Base-by-base conservation (phyloP, 1,140 invertebrate species). In the Drosophila tristis region DNA sequence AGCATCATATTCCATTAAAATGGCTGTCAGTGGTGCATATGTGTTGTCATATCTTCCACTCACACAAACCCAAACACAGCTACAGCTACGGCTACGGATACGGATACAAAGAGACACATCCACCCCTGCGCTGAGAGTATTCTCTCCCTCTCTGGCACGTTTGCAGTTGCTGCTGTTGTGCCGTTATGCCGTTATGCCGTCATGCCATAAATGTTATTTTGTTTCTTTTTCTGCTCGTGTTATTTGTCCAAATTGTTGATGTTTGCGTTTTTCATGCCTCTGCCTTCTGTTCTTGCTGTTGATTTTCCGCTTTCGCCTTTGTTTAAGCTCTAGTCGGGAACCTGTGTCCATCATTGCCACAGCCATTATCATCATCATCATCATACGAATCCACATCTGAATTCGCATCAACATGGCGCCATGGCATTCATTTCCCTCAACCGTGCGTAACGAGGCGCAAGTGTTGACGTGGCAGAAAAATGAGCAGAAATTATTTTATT, bases 391-490 rank as follows among this genome's bases (percentile, higher is more conserved):
- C 48, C 29, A 47, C 26, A 74, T 62, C 67, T 51, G 53, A 49
- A 23, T 57, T 15, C 39, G 42, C 3, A 58, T 20, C 45, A 31
- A n/a, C 39, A 43, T 62, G 63, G 57, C 72, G 29, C 57, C 70
- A 39, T 51, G 39, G 42, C 31, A 39, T 54, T 20, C 25, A 53
- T 49, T 65, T 65, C 50, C 61, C 53, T 68, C 71, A 67, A 65
- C 62, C 75, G 74, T 82, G 75, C 78, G 86, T 86, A 90, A 80
- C 86, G 81, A 87, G 76, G 60, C 86, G 71, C 74, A 90, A 90
- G 87, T 90, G 87, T 90, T 90, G 87, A 90, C 87, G 79, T 72
- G 78, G 86, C 87, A 90, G 54, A 90, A 90, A 90, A 82, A 74
- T 80, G 59, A 13, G 13, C 71, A 65, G 70, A 81, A 81, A 90